Evolutionary conservation across 2,113 vertebrate species (phyloP).

Genomic region (Clarias batrachus): DNA sequence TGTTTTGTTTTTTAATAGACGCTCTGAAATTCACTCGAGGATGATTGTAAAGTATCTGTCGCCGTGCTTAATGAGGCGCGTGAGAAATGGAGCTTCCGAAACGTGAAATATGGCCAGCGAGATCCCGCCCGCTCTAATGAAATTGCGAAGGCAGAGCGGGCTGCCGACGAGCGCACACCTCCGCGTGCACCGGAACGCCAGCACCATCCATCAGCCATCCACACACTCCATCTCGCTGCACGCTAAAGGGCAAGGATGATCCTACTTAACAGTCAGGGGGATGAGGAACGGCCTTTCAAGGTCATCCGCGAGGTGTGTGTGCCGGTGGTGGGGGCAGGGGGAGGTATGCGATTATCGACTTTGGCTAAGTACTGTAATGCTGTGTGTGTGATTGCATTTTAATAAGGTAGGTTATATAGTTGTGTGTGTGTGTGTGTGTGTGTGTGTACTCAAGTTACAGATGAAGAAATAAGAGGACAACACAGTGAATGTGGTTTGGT

Average conservation of each 20-base stretch:
- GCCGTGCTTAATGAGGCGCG: conserved; percentile 51
- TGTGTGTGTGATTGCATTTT: conserved; percentile 1
- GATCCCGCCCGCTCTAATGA: conserved; percentile 55
- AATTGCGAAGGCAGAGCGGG: conserved; percentile 47
- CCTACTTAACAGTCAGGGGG: conserved; percentile 59
- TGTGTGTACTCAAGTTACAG: conserved; percentile 39
- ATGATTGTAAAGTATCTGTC: conserved; percentile 51
- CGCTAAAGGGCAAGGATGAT: conserved; percentile 46
- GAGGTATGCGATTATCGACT: conserved; percentile 20
- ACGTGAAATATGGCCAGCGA: conserved; percentile 47
- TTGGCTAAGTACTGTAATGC: conserved; percentile 16
- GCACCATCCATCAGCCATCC: conserved; percentile 51
- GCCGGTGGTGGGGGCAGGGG: background rate
- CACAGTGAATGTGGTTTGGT: background rate
- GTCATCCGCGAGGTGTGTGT: conserved; percentile 59
- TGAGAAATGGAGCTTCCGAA: conserved; percentile 43
- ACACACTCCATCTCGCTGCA: conserved; percentile 46
- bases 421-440: conserved; percentile 57
- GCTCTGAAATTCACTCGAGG: conserved; percentile 46
- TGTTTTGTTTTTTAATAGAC: conserved; percentile 21
- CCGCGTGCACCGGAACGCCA: conserved; percentile 41
- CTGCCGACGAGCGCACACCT: conserved; percentile 26
- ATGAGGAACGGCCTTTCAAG: conserved; percentile 63
- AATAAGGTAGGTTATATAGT: conserved; percentile 35
- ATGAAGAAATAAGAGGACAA: background rate